A percentile compares a stretch with the other conserved stretches of the same genome.
phyloP scores from a whole-genome alignment of 2,888 invertebrate genomes.

The Rhogogaster chlorosoma region DNA sequence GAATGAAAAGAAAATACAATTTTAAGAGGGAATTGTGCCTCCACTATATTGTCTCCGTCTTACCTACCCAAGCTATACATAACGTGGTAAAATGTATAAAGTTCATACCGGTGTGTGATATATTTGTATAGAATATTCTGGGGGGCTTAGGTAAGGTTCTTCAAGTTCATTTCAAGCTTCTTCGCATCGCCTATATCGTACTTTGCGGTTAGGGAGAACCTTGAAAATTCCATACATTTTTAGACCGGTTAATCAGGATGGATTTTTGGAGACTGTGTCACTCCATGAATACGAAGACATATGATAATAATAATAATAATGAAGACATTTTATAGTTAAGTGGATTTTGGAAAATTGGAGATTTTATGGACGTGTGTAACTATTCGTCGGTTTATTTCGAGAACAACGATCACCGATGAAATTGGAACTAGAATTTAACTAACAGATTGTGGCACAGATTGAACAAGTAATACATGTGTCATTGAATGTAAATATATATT shows the following conservation, averaged over 20 bases:
- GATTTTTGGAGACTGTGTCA: not conserved
- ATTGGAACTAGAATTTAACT: not conserved
- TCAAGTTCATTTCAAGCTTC: conserved; percentile 6
- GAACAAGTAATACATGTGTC: not conserved
- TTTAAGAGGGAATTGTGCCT: not conserved
- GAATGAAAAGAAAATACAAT: not conserved
- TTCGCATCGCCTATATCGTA: not conserved
- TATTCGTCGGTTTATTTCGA: not conserved
- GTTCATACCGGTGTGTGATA: conserved; percentile 7
- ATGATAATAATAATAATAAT: not conserved
- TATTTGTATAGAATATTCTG: not conserved
- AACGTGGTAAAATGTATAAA: not conserved
- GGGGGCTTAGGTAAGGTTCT: conserved; percentile 1
- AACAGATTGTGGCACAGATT: not conserved
- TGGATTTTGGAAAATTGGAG: not conserved
- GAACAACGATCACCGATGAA: not conserved
- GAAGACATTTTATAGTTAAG: not conserved
- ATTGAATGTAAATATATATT: conserved; percentile 13
- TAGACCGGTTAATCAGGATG: not conserved
- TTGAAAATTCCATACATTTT: conserved; percentile 5
- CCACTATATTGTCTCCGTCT: conserved; percentile 22
- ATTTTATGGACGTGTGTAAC: not conserved
- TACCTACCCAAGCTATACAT: not conserved
- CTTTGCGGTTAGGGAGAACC: not conserved
- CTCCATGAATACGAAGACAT: not conserved